Percentiles rank a stretch among this genome's conserved stretches.
These are phyloP conservation scores for Neodiprion pinetum DNA, from an alignment of 1,140 invertebrate genomes.

Conservation along the genomic window DNA sequence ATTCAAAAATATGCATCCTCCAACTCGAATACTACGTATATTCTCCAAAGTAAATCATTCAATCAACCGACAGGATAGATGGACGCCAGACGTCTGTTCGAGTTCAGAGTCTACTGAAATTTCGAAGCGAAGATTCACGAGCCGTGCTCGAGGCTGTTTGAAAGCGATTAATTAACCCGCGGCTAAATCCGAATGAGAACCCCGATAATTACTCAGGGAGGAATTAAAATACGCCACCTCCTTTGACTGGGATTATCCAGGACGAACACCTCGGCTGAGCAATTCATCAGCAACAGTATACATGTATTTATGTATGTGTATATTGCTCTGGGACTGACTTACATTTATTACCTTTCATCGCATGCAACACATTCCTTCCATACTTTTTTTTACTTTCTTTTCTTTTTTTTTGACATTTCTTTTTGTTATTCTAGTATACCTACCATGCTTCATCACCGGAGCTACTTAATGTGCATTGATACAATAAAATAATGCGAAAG, in stretches of 20 bases:
- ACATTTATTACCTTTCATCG: no score
- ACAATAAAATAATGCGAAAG: background rate
- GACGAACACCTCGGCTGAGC: background rate
- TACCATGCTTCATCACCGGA: background rate
- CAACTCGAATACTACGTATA: no score
- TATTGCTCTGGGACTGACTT: no score
- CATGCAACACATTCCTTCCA: no score
- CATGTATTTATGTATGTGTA: background rate
- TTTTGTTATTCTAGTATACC: background rate
- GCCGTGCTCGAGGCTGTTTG: no score
- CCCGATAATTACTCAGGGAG: background rate
- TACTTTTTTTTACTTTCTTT: background rate
- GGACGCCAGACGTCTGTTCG: no score
- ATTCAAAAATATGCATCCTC: no score
- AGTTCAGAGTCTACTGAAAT: no score
- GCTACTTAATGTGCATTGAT: background rate
- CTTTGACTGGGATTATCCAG: background rate
- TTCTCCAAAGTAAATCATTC: no score
- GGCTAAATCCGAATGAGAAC: background rate
- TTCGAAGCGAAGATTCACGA: no score
- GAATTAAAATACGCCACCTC: background rate
- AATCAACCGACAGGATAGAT: no score
- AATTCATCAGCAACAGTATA: background rate
- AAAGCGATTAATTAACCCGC: background rate
- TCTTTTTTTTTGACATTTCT: background rate